Percentiles rank a stretch among this genome's conserved stretches.
These are phyloP conservation scores for Argya squamiceps DNA, from an alignment of 2,797 vertebrate genomes.

Conservation along the genomic window DNA sequence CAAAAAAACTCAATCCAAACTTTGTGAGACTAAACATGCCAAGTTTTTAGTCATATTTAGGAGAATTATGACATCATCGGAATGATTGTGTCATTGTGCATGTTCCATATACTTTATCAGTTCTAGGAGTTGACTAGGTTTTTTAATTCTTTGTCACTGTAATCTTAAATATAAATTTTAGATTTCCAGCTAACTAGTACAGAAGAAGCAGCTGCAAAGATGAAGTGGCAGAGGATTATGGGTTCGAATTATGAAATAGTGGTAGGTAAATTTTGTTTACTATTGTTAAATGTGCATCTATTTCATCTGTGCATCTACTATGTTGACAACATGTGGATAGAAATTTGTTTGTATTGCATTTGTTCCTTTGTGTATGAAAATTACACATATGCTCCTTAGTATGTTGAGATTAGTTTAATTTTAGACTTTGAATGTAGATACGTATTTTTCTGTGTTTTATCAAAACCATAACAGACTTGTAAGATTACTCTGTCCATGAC, in stretches of 20 bases:
- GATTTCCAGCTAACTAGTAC: conserved; percentile 57
- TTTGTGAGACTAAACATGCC: background rate
- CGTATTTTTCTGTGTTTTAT: background rate
- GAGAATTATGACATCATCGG: background rate
- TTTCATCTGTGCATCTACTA: background rate
- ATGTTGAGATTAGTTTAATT: background rate
- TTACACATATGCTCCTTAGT: background rate
- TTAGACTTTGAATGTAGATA: background rate
- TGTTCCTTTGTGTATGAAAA: background rate
- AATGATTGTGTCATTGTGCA: background rate
- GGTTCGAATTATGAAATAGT: conserved; percentile 89
- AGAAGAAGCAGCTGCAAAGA: conserved; percentile 79
- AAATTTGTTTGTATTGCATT: background rate
- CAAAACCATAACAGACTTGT: background rate
- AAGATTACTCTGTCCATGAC: background rate
- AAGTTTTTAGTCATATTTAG: background rate
- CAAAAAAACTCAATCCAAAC: too few species aligned
- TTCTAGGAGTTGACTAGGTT: background rate
- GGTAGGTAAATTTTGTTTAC: conserved; percentile 77
- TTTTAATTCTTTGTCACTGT: background rate
- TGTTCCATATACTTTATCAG: background rate
- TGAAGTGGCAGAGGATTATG: conserved; percentile 90
- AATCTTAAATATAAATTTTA: conserved; percentile 51
- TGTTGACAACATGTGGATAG: background rate
- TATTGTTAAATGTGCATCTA: background rate